Evolutionary conservation across 2,797 vertebrate genomes (phyloP).

Genomic region (Siniperca scherzeri): DNA sequence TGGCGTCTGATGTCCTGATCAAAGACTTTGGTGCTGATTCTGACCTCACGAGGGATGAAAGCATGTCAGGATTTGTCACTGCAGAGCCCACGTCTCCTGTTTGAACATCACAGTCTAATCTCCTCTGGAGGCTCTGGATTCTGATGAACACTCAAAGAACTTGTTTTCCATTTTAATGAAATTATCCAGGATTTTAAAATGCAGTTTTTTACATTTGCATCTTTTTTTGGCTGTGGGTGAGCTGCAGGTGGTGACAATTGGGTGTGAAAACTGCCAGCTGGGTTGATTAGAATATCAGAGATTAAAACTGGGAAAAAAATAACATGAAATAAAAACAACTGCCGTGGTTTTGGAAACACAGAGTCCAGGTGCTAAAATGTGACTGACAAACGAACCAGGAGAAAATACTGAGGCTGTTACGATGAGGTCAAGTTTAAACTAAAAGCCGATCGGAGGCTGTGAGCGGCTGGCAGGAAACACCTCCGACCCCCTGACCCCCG

Average conservation of each 20-base stretch:
- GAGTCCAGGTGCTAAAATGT: not conserved
- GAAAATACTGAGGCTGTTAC: not conserved
- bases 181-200: conserved; percentile 19
- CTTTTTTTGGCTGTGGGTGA: conserved; percentile 21
- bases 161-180: conserved; percentile 46
- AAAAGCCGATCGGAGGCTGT: not conserved
- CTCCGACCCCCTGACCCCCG: not conserved
- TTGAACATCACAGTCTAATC: conserved; percentile 49
- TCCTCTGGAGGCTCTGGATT: conserved; percentile 35
- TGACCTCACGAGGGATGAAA: conserved; percentile 51
- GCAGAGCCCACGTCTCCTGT: conserved; percentile 29
- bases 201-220: conserved; percentile 15
- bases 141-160: conserved; percentile 25
- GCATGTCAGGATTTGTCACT: conserved; percentile 38
- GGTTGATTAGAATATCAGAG: conserved; percentile 2
- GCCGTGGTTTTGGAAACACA: not conserved
- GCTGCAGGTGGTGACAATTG: conserved; percentile 30
- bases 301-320: not conserved
- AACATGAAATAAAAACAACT: not conserved
- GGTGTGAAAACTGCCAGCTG: conserved; percentile 33
- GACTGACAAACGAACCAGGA: not conserved
- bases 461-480: not conserved
- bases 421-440: not conserved
- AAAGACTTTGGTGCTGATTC: conserved; percentile 30
- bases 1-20: conserved; percentile 58